Percentiles rank a stretch among this genome's conserved stretches.
Evolutionary conservation across 2,113 vertebrate genomes (phyloP).

Genomic region (Martes martes): DNA sequence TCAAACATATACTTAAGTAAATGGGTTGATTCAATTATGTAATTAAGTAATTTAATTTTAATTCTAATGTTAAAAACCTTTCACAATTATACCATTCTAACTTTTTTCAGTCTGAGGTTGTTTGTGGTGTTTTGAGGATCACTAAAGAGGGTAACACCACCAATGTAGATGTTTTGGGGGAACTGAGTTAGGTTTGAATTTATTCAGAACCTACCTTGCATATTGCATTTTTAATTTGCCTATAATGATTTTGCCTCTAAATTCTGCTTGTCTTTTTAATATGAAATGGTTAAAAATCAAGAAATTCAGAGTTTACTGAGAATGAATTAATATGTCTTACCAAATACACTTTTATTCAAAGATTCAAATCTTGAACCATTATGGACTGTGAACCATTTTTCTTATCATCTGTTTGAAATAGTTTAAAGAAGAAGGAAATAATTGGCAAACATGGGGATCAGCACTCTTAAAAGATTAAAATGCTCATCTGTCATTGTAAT

Average conservation of each 20-base stretch:
- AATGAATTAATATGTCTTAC: not conserved
- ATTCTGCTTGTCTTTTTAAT: not conserved
- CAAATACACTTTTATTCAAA: not conserved
- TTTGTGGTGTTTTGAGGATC: not conserved
- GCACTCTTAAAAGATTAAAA: constrained; percentile 41
- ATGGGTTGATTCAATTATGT: not conserved
- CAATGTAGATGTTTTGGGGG: not conserved
- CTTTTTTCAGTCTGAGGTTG: not conserved
- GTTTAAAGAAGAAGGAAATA: constrained; percentile 10
- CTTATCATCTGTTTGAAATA: not conserved
- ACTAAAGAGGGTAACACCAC: not conserved
- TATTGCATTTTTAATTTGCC: constrained; percentile 19
- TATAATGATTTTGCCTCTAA: not conserved
- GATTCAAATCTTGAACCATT: not conserved
- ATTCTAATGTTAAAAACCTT: not conserved
- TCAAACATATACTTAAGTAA: not conserved
- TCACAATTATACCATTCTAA: not conserved
- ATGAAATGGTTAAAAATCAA: not conserved
- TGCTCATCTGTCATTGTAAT: constrained; percentile 12
- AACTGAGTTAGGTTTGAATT: not conserved
- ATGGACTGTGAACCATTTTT: not conserved
- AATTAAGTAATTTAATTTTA: not conserved
- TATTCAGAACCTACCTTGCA: not conserved
- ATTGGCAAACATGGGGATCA: not conserved
- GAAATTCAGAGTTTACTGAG: not conserved